These are phyloP conservation scores for Chironomus striatipennis DNA, from an alignment of 1,140 invertebrate species.

Conservation along the genomic window DNA sequence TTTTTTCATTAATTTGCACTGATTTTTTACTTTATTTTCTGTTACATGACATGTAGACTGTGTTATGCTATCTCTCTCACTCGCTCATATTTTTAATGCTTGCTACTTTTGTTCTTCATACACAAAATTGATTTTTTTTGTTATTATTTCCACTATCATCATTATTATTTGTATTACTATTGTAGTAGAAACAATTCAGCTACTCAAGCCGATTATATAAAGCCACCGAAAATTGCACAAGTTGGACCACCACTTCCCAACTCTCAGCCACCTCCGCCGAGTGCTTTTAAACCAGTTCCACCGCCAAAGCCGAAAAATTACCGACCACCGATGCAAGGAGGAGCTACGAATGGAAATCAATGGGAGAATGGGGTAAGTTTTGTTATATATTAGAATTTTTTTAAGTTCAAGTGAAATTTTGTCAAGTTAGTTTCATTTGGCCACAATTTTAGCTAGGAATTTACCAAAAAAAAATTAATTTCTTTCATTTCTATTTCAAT, in stretches of 20 bases:
- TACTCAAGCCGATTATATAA: conserved; percentile 46
- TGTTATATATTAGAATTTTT: conserved; percentile 1
- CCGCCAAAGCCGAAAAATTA: conserved; percentile 88
- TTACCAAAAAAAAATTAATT: neutral
- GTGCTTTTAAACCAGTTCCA: conserved; percentile 75
- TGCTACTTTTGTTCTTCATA: conserved; percentile 34
- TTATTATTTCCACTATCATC: conserved; percentile 24
- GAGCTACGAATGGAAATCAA: conserved; percentile 30
- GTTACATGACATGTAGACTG: neutral
- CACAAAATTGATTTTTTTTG: conserved; percentile 27
- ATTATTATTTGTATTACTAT: conserved; percentile 26
- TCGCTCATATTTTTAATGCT: conserved; percentile 33
- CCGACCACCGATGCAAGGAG: conserved; percentile 52
- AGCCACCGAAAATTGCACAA: conserved; percentile 36
- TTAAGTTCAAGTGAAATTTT: neutral
- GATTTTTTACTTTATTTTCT: conserved; percentile 18
- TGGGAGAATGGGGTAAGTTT: conserved; percentile 39
- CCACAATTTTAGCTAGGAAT: no score
- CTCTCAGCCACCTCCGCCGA: conserved; percentile 30
- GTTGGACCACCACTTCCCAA: conserved; percentile 29
- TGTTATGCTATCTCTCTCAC: conserved; percentile 26
- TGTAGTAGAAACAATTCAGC: conserved; percentile 47
- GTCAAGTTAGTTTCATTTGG: no score
- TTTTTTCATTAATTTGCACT: neutral
- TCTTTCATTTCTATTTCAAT: conserved; percentile 22